Conservation (phyloP, 2,888 invertebrate genomes). For the Marasmarcha lunaedactyla region DNA sequence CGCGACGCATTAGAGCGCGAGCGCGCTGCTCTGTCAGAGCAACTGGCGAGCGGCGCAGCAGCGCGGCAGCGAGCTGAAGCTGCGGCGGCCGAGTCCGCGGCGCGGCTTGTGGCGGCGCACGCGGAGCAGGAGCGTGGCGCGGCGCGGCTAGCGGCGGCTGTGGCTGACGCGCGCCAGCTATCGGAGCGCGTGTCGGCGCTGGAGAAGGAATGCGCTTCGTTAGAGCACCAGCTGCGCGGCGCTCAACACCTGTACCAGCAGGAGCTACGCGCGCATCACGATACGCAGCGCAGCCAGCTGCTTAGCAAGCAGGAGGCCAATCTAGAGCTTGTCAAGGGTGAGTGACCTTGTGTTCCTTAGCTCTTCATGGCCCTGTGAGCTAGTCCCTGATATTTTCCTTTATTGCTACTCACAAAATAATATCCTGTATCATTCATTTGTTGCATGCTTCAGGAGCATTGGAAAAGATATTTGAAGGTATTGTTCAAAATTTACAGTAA, state of each 20-base stretch:
- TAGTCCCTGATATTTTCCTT: slow-evolving; percentile 32
- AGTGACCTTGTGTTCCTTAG: slow-evolving; percentile 22
- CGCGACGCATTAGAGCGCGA: slow-evolving; percentile 86
- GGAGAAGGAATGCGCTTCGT: slow-evolving; percentile 90
- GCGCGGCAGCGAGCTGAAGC: slow-evolving; percentile 78
- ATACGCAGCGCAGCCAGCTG: slow-evolving; percentile 86
- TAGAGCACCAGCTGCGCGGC: slow-evolving; percentile 86
- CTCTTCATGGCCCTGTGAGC: slow-evolving; percentile 7
- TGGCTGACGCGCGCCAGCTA: slow-evolving; percentile 82
- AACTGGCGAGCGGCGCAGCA: slow-evolving; percentile 84
- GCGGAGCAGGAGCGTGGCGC: slow-evolving; percentile 74
- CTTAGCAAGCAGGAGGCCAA: slow-evolving; percentile 93
- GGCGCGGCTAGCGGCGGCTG: slow-evolving; percentile 72
- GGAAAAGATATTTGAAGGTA: slow-evolving; percentile 78
- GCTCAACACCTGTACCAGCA: slow-evolving; percentile 87
- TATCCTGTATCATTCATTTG: slow-evolving; percentile 50
- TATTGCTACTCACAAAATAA: slow-evolving; percentile 25
- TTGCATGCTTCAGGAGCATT: slow-evolving; percentile 75
- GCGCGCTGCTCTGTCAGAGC: slow-evolving; percentile 79
- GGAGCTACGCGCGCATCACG: slow-evolving; percentile 89
- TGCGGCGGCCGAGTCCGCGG: slow-evolving; percentile 69
- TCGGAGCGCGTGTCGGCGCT: slow-evolving; percentile 84
- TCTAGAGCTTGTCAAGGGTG: slow-evolving; percentile 91
- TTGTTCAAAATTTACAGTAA: slow-evolving; percentile 32
- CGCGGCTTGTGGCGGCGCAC: slow-evolving; percentile 71